phyloP scores from a whole-genome alignment of 2,797 vertebrate genomes.

The Thalassophryne amazonica region DNA sequence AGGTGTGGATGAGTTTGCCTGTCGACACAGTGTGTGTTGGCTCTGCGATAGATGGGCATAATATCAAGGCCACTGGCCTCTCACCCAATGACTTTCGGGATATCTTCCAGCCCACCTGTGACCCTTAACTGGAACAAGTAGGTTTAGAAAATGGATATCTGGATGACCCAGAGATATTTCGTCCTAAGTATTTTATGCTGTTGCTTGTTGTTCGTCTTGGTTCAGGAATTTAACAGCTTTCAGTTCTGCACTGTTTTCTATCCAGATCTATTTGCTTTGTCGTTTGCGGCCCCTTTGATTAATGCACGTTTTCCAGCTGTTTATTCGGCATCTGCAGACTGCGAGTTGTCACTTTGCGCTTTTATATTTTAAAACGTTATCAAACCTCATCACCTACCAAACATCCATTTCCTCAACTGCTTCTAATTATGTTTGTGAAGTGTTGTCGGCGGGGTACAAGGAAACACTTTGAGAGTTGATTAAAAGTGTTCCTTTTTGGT shows the following conservation, averaged over 20 bases:
- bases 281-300: background rate
- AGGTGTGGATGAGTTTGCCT: no score
- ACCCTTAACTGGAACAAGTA: no score
- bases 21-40: no score
- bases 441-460: conserved; percentile 42
- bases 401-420: conserved; percentile 56
- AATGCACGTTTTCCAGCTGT: conserved; percentile 22
- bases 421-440: conserved; percentile 59
- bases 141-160: no score
- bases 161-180: no score
- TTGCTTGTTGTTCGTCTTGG: no score
- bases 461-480: conserved; percentile 64
- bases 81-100: no score
- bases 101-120: no score
- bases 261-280: conserved; percentile 2
- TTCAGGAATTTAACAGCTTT: no score
- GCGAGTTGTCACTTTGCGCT: conserved; percentile 66
- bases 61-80: no score
- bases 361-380: conserved; percentile 59
- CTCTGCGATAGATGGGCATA: no score
- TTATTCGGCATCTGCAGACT: conserved; percentile 34
- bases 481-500: conserved; percentile 53
- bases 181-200: no score
- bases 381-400: conserved; percentile 56
- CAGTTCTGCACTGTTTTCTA: conserved; percentile 15